A percentile compares a stretch with the other conserved stretches of the same genome.
Conservation (phyloP, 2,113 vertebrate genomes). For the Lepisosteus osseus region DNA sequence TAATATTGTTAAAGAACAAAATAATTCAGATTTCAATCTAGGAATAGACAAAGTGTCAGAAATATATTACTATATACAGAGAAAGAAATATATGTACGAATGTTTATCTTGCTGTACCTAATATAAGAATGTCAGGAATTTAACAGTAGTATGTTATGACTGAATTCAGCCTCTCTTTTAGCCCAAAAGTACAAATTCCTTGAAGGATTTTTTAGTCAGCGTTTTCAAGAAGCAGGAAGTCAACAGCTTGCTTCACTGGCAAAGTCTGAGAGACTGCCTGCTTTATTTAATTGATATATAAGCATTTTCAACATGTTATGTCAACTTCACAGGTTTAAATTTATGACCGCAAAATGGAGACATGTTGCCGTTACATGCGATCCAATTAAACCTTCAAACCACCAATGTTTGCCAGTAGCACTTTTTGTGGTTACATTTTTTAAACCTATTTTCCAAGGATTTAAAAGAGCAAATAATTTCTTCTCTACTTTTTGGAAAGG, state of each 20-base stretch:
- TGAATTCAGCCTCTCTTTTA: too few relatives aligned
- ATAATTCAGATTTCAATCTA: too few relatives aligned
- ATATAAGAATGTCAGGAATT: too few relatives aligned
- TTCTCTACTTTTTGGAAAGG: too few relatives aligned
- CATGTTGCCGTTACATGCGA: not conserved
- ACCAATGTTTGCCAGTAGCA: too few relatives aligned
- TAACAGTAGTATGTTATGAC: too few relatives aligned
- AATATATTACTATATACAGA: too few relatives aligned
- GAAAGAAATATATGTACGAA: too few relatives aligned
- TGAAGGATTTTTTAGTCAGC: constrained; percentile 22
- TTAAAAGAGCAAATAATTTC: not conserved
- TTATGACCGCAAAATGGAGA: not conserved
- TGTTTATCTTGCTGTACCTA: too few relatives aligned
- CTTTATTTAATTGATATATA: constrained; percentile 15
- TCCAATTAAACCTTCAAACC: not conserved
- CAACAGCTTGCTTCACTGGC: constrained; percentile 34
- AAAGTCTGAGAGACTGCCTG: constrained; percentile 39
- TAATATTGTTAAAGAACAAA: too few relatives aligned
- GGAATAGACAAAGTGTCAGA: too few relatives aligned
- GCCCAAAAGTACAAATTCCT: constrained; percentile 38
- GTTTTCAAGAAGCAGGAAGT: constrained; percentile 17
- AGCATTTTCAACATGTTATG: constrained; percentile 40
- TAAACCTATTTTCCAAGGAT: not conserved
- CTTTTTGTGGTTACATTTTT: too few relatives aligned
- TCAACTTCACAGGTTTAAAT: constrained; percentile 33